A percentile compares a stretch with the other conserved stretches of the same genome.
Evolutionary conservation across 2,888 invertebrate species (phyloP).

Genomic region (Acanthoscelides obtectus): DNA sequence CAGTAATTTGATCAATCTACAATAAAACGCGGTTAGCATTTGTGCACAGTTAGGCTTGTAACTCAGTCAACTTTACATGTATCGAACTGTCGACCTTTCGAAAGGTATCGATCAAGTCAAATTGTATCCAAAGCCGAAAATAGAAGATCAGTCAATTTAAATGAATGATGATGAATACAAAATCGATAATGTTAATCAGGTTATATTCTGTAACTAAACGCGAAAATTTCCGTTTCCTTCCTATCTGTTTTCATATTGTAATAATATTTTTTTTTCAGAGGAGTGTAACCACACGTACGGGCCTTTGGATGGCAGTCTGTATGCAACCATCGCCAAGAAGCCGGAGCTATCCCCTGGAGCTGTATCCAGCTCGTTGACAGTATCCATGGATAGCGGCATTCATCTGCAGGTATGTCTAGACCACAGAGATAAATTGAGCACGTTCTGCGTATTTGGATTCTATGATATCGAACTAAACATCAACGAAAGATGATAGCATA

Average conservation of each 20-base stretch:
- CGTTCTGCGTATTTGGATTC: no score
- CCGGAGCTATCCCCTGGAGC: conserved; percentile 50
- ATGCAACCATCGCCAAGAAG: conserved; percentile 64
- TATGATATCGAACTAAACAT: not conserved
- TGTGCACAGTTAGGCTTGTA: not conserved
- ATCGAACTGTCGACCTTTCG: no score
- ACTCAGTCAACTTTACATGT: no score
- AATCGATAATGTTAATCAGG: no score
- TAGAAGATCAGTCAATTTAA: no score
- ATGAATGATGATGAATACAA: no score
- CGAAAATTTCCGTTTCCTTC: not conserved
- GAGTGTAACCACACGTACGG: conserved; percentile 75
- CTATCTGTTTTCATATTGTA: not conserved
- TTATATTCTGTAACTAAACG: no score
- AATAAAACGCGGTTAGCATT: not conserved
- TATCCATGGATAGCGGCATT: conserved; percentile 91
- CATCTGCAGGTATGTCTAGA: conserved; percentile 60
- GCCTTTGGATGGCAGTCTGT: conserved; percentile 85
- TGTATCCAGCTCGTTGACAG: conserved; percentile 69
- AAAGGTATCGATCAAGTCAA: no score
- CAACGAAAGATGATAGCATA: not conserved
- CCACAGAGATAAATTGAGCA: no score
- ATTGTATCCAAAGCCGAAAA: no score
- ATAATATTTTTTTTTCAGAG: conserved; percentile 48
- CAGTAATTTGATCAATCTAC: not conserved